Conservation (phyloP, 1,140 invertebrate species). For the Frieseomelitta varia region DNA sequence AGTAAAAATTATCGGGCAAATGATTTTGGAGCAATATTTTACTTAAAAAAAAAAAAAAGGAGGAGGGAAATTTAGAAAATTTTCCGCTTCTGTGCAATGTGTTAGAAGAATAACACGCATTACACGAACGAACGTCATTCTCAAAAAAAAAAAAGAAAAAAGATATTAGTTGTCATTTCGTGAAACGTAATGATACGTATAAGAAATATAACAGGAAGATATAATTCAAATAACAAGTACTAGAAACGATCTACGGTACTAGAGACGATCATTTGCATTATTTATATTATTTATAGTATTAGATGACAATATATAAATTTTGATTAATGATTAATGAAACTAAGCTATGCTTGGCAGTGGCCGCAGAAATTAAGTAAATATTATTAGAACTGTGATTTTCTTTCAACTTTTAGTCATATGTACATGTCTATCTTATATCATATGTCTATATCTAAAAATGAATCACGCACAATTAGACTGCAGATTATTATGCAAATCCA, state of each 20-base stretch:
- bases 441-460: background rate
- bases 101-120: background rate
- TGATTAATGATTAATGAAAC: too few species aligned
- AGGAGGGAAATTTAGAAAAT: background rate
- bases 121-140: background rate
- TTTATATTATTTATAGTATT: too few species aligned
- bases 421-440: too few species aligned
- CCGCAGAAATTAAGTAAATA: background rate
- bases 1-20: background rate
- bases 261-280: too few species aligned
- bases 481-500: background rate
- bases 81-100: background rate
- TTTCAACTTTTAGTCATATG: background rate
- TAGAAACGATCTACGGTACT: too few species aligned
- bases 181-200: too few species aligned
- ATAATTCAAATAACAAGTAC: too few species aligned
- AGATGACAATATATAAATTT: too few species aligned
- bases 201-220: too few species aligned
- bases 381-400: background rate
- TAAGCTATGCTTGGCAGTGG: too few species aligned
- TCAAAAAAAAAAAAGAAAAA: background rate
- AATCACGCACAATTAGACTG: too few species aligned
- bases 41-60: background rate
- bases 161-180: too few species aligned
- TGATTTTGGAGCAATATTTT: background rate